Evolutionary conservation across 2,113 vertebrate species (phyloP), one percentile per base, ranked within the genome.

Genomic region (Garra rufa): DNA sequence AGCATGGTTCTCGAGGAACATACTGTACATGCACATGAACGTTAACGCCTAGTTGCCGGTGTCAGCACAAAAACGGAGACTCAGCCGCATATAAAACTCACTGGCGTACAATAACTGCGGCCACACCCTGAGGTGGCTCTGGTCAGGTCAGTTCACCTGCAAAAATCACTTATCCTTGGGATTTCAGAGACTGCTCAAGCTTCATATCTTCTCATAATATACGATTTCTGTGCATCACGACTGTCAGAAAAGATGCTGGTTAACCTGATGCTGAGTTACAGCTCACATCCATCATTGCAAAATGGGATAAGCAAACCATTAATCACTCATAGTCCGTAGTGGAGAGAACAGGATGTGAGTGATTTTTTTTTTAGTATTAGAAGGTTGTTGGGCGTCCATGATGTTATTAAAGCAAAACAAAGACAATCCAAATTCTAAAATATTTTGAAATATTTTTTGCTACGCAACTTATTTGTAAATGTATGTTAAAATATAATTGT

Each of bases 221-320:
- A 24, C 19, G 14, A 76, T 57, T 76, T 57, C 38, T 26, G 38
- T 19, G n/a, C 15, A 63, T 61, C 57, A 17, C 55, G 61, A 63
- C 57, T 79, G 21, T 63, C 76, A 44, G 55, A 48, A 75, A 48
- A 76, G 44, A 13, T 63, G n/a, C 76, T 79, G 57, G 55, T 79
- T 59, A 26, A 44, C 30, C 50, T 76, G 75, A 21, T 57, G 75
- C 19, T 76, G 50, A 76, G 55, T 15, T 63, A 44, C 55, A 44
- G 55, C 55, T 3, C 34, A 11, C 30, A 76, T 76, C 46, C 73
- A 11, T 63, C 55, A 79, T 7, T 17, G 55, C 13, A 44, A 76
- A 79, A 63, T 63, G n/a, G 77, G 24, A 79, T 5, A 71, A 52
- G 65, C 61, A 78, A 67, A 61, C 73, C 48, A 76, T 52, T 28